Evolutionary conservation across 1,140 invertebrate genomes (phyloP).

Genomic region (Trissolcus basalis): DNA sequence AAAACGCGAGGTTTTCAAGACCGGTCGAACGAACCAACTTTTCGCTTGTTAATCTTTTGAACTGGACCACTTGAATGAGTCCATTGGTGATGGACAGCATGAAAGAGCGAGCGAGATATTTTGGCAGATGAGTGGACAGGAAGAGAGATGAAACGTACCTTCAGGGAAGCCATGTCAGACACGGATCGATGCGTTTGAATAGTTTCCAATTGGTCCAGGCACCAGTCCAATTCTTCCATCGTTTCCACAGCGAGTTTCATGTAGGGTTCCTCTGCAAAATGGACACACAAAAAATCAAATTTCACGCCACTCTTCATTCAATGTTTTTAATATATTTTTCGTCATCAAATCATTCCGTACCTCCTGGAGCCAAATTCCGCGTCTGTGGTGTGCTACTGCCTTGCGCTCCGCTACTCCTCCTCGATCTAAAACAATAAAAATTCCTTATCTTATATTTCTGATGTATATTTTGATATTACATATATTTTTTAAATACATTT

Average conservation of each 20-base stretch:
- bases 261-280: conserved; percentile 89
- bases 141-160: conserved; percentile 80
- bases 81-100: neutral
- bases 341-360: conserved; percentile 74
- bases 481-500: too few species aligned
- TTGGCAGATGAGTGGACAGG: conserved; percentile 3
- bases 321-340: conserved; percentile 11
- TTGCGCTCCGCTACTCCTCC: conserved; percentile 84
- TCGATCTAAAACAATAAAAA: conserved; percentile 79
- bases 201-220: conserved; percentile 98
- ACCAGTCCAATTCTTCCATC: conserved; percentile 99
- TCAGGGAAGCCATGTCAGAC: conserved; percentile 99
- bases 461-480: too few species aligned
- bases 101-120: neutral
- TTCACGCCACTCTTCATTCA: neutral
- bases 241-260: conserved; percentile 95
- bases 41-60: conserved; percentile 33
- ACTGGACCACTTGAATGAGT: conserved; percentile 9
- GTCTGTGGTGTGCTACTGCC: conserved; percentile 83
- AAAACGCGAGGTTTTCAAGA: neutral
- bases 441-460: too few species aligned
- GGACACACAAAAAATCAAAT: too few species aligned
- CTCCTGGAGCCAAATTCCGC: conserved; percentile 83
- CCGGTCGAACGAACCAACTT: conserved; percentile 36
- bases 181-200: conserved; percentile 99